Evolutionary conservation across 1,140 invertebrate genomes (phyloP), one percentile per base, ranked within the genome.

Genomic region (Drosophila chauvacae): DNA sequence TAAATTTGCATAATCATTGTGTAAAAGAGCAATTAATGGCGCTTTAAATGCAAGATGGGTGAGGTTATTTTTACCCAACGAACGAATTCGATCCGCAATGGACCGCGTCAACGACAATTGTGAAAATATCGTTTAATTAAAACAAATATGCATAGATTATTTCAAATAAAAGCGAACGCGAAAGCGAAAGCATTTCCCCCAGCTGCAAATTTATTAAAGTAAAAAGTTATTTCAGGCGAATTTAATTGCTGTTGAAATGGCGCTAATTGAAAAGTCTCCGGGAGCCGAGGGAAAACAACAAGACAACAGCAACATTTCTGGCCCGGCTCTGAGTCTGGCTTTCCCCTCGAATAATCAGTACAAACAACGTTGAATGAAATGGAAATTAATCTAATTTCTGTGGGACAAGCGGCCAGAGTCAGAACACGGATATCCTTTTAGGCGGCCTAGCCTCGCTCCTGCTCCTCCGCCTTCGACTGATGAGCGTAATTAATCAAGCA

Each of bases 341-440:
- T 42, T 72, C 63, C 47, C 62, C 66, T 68, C 48, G 48, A 69
- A 35, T 65, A 47, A 68, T 55, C 68, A 53, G 56, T 39, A 53
- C 77, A 83, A 76, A 75, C 80, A 83, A 83, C 80, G 47, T 37
- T 39, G 53, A 68, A 61, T 53, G 42, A 66, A 83, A 80, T 76
- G 81, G 61, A 79, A 83, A 83, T 83, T 84, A 80, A 83, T 77
- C 58, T 76, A 73, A 73, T 73, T 72, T 72, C 37, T 72, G 70
- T 30, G 66, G 55, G 37, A 72, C 66, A 72, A 50, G 53, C 45
- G 37, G 56, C 35, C 66, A 60, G 44, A 26, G 41, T 28, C 14
- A 35, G 30, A 60, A 73, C 70, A 72, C 55, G 37, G 37, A 60
- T 72, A 73, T 44, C 70, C 70, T 73, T 73, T 73, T 72, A 72